Evolutionary conservation across 2,113 vertebrate species (phyloP), one percentile per base, ranked within the genome.

Genomic region (Hypocryptadius cinnamomeus): DNA sequence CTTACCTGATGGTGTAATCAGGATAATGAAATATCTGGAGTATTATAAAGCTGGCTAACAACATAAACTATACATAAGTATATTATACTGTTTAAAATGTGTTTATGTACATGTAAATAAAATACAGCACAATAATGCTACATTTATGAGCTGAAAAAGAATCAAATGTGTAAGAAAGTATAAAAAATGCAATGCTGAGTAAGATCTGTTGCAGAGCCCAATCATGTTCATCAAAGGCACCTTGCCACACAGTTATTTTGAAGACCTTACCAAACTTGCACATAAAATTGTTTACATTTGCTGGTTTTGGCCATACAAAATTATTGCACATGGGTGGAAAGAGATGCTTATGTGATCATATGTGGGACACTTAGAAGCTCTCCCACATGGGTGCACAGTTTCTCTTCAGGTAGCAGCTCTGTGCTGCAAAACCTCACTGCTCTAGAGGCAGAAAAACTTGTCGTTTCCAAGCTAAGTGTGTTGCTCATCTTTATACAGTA

Each of bases 1-100:
- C 33, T 86, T 92, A 94, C 71, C 56, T 88, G 54, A 84, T 53
- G 21, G 31, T 89, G 18, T 95, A 96, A 93, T 82, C 35, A 94
- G 33, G 33, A 25, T 95, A 95, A 95, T 66, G 44, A 96, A 96
- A 92, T 93, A 80, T 64, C 20, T 91, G 23, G 60, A 93, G 81
- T 81, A 85, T 42, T 56, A 23, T 86, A 95, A 78, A 91, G 24
- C 76, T 83, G 76, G 10, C 19, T 90, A 76, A 61, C n/a, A 87
- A 76, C 19, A 60, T 79, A 94, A 94, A 79, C 5, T 71, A 79
- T 69, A 39, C 3, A 7, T 20, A 73, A 70, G 14, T 45, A 78
- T 23, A 9, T 48, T n/a, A 18, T 9, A 24, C 19, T 47, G 16
- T 51, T 85, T 57, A n/a, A 47, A 77, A 42, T 39, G 9, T 33